These are phyloP conservation scores for Nematostella vectensis DNA, from an alignment of 92 coral and sea anemone genomes.

Conservation along the genomic window DNA sequence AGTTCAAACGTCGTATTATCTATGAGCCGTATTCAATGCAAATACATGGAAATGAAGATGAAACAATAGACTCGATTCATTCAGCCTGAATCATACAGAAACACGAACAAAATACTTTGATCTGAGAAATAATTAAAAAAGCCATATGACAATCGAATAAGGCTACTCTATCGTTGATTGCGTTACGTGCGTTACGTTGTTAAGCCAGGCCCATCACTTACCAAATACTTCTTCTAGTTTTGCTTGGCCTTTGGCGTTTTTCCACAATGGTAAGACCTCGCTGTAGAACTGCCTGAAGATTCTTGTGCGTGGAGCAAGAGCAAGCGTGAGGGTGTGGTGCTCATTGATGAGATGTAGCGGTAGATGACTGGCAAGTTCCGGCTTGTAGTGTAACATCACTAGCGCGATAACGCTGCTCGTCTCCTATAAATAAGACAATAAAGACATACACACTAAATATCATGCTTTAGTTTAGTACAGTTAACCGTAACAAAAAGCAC, in stretches of 20 bases:
- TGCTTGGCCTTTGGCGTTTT: slow-evolving; percentile 30
- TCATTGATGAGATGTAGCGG: slow-evolving; percentile 47
- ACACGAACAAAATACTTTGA: too few species aligned
- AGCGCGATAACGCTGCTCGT: slow-evolving; percentile 43
- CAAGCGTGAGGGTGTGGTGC: slow-evolving; percentile 31
- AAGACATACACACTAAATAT: too few species aligned
- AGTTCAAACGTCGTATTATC: too few species aligned
- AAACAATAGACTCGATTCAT: too few species aligned
- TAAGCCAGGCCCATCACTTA: too few species aligned
- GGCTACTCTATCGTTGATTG: too few species aligned
- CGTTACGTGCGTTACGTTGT: too few species aligned
- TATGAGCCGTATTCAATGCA: too few species aligned
- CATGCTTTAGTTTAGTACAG: neutral
- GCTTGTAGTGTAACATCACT: slow-evolving; percentile 39
- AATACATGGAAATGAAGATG: too few species aligned
- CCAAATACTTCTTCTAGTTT: slow-evolving; percentile 48
- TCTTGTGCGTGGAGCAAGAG: slow-evolving; percentile 53
- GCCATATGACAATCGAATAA: too few species aligned
- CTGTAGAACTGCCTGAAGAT: slow-evolving; percentile 65
- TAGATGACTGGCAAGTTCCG: slow-evolving; percentile 27
- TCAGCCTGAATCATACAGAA: too few species aligned
- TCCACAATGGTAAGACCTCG: slow-evolving; percentile 70
- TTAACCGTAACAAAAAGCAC: neutral
- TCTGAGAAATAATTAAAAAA: too few species aligned
- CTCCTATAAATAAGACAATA: slow-evolving; percentile 25